Base-by-base conservation (phyloP, 1,140 invertebrate species). In the Epicauta chinensis region DNA sequence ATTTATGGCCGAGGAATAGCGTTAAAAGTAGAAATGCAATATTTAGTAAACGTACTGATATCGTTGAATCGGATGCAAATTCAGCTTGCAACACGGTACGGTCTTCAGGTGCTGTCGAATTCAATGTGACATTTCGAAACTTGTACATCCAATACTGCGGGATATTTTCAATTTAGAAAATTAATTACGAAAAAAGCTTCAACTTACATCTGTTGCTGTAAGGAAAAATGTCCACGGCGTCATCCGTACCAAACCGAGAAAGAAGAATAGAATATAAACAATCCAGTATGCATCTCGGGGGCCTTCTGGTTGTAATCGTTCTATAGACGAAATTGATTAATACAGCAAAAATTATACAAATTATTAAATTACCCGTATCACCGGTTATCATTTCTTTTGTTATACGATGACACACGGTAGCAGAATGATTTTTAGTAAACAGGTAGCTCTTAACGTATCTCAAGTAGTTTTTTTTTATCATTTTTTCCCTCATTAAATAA, bases 91-190 rank as follows among this genome's bases (percentile, higher is more conserved):
- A 13, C 11, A n/a, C 11, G 15, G 17, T 45, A 32, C 42, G 31
- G 30, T 45, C 29, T 9, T 16, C 15, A 0, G 42, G 34, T 14
- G 31, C 17, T 30, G 34, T 16, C 1, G 13, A 13, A 13, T 45
- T 32, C 13, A 3, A 32, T 5, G 42, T 12, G 3, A 32, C 34
- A 16, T 45, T 15, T 13, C 42, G 42, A 13, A 45, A 45, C 32
- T 45, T 45, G 42, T 45, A 34, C 42, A 45, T 45, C 42, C 42
- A 45, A 32, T 45, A 45, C 42, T 45, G 34, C 11, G 32, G 32
- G 3, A 5, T 12, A n/a, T 29, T 29, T 43, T 43, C 7, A 10
- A 12, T 17, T 1, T n/a, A 0, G 11, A 16, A 13, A n/a, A n/a
- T n/a, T n/a, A n/a, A n/a, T n/a, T n/a, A n/a, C n/a, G n/a, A n/a